Evolutionary conservation across 2,797 vertebrate genomes (phyloP).

Genomic region (Novumbra hubbsi): DNA sequence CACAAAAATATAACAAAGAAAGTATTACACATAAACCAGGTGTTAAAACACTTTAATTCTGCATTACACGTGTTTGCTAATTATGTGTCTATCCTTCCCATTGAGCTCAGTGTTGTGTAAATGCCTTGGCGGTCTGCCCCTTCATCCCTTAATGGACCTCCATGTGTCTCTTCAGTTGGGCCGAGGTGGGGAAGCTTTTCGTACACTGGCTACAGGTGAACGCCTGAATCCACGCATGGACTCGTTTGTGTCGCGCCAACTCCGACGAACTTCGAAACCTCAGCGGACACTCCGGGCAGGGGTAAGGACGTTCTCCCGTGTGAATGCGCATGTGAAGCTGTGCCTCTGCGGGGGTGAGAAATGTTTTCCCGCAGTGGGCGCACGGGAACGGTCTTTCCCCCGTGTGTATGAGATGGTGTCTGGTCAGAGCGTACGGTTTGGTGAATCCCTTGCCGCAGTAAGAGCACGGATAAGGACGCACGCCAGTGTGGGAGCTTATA

Average conservation of each 20-base stretch:
- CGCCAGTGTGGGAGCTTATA: constrained; percentile 75
- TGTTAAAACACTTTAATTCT: background rate
- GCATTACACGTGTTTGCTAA: background rate
- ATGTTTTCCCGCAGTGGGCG: constrained; percentile 80
- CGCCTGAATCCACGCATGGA: constrained; percentile 57
- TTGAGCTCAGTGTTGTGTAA: background rate
- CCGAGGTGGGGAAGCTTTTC: constrained; percentile 58
- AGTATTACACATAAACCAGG: background rate
- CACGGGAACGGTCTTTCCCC: constrained; percentile 84
- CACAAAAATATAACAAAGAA: background rate
- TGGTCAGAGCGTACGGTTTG: constrained; percentile 81
- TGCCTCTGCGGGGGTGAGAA: constrained; percentile 81
- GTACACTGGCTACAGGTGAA: constrained; percentile 58
- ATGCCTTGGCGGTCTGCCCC: constrained; percentile 10
- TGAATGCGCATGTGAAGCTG: constrained; percentile 80
- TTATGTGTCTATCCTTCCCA: background rate
- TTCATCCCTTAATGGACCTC: constrained; percentile 50
- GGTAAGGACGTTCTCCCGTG: constrained; percentile 74
- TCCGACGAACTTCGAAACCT: constrained; percentile 76
- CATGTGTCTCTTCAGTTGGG: constrained; percentile 66
- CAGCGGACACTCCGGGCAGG: constrained; percentile 65
- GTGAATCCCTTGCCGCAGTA: constrained; percentile 85
- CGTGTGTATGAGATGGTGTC: constrained; percentile 86
- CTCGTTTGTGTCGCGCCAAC: constrained; percentile 70
- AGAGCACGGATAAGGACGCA: constrained; percentile 79